Evolutionary conservation across 1,140 invertebrate species (phyloP).

Genomic region (Mesaphorura yosii): DNA sequence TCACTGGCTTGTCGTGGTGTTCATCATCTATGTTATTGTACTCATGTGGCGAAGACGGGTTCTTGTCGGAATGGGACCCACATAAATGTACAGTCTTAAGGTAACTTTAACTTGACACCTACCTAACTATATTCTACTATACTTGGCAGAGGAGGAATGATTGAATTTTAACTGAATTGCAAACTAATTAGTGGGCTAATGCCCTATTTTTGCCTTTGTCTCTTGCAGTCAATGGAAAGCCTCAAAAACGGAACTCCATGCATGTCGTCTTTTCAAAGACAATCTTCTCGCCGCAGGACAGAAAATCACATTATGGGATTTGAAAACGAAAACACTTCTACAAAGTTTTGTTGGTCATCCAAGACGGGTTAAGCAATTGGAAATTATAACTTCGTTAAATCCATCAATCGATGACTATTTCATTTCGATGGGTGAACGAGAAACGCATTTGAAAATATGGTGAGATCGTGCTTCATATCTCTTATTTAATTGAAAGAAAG

Average conservation of each 20-base stretch:
- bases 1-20: slow-evolving; percentile 26
- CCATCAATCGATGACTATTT: no score
- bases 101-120: slow-evolving; percentile 3
- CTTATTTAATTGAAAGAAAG: not conserved
- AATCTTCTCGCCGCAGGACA: slow-evolving; percentile 14
- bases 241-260: slow-evolving; percentile 14
- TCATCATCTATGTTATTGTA: slow-evolving; percentile 3
- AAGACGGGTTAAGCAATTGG: slow-evolving; percentile 18
- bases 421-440: slow-evolving; percentile 20
- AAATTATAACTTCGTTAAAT: slow-evolving; percentile 15
- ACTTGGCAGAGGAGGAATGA: no score
- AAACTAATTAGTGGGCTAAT: not conserved
- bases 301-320: slow-evolving; percentile 26
- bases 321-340: slow-evolving; percentile 18
- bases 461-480: slow-evolving; percentile 7
- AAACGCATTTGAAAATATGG: slow-evolving; percentile 27
- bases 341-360: slow-evolving; percentile 25
- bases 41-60: slow-evolving; percentile 25
- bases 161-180: no score
- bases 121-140: no score
- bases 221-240: slow-evolving; percentile 24
- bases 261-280: slow-evolving; percentile 9
- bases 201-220: not conserved
- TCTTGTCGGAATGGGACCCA: slow-evolving; percentile 20
- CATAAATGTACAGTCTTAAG: slow-evolving; percentile 3